phyloP scores from a whole-genome alignment of 2,888 invertebrate genomes.

The Eupsilia transversa region DNA sequence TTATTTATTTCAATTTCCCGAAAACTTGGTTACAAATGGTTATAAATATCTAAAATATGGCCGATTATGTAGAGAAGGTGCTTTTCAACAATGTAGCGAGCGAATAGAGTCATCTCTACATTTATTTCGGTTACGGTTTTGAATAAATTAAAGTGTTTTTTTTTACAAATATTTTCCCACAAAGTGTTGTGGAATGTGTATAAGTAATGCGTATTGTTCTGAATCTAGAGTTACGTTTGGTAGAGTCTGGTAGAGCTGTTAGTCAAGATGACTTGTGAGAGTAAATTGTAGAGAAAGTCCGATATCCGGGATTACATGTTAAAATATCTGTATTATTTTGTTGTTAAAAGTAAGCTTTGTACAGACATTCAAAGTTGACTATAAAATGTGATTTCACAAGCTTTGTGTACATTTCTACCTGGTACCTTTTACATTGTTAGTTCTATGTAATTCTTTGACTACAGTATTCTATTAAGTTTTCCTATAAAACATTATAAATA shows the following conservation, averaged over 20 bases:
- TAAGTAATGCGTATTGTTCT: slow-evolving; percentile 68
- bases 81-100: slow-evolving; percentile 75
- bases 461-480: background rate
- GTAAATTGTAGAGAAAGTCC: slow-evolving; percentile 58
- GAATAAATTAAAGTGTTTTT: slow-evolving; percentile 75
- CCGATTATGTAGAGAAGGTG: slow-evolving; percentile 68
- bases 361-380: slow-evolving; percentile 23
- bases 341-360: slow-evolving; percentile 19
- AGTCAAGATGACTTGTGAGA: slow-evolving; percentile 48
- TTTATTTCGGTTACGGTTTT: slow-evolving; percentile 73
- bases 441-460: background rate
- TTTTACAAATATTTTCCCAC: slow-evolving; percentile 67
- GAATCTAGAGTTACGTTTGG: slow-evolving; percentile 61
- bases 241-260: slow-evolving; percentile 45
- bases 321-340: slow-evolving; percentile 48
- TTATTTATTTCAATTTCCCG: slow-evolving; percentile 71
- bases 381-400: slow-evolving; percentile 22
- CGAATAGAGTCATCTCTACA: slow-evolving; percentile 81
- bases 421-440: background rate
- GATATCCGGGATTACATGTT: slow-evolving; percentile 42
- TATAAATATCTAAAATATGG: slow-evolving; percentile 79
- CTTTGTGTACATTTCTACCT: background rate
- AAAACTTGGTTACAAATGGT: slow-evolving; percentile 61
- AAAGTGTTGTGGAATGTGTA: slow-evolving; percentile 63
- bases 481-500: background rate